Evolutionary conservation across 92 coral and sea anemone species (phyloP), one percentile per base, ranked within the genome.

Genomic region (Epizoanthus fatuus): DNA sequence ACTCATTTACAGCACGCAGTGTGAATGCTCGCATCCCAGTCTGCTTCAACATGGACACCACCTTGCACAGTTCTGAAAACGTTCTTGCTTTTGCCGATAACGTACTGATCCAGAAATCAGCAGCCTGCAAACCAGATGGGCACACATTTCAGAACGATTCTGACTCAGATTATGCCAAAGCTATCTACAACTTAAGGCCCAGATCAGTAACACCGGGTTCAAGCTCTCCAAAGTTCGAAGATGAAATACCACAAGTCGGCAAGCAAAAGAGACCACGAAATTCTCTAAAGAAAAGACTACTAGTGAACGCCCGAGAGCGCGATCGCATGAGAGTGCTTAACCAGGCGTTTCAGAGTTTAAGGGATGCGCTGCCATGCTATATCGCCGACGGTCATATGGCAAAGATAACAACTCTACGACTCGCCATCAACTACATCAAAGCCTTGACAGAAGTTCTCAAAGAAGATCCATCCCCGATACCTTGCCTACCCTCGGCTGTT

Each of bases 321-420:
- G 99, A 97, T 20, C 93, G 99, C 7, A 97, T 97, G 99, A 94
- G 98, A 32, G 96, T 91, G 3, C 56, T 97, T 39, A 97, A 97
- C 91, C 95, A 94, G 79, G 99, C 97, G 49, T 97, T 97, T 68
- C 98, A 97, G 54, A 92, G 95, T 69, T 97, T 97, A 37, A 94
- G 99, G 10, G 98, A 97, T 72, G 99, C 99, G 3, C 87, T 97
- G 45, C 99, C 99, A 3, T 97, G 99, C 74, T 97, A 97, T 82
- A 97, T 97, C 40, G 99, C 99, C 7, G 99, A 97, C 84, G 99
- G 99, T 20, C 99, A 97, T 75, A 95, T 97, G 94, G 98, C 99
- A 8, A 97, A 97, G 91, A 97, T 97, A 78, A 97, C 99, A 57
- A 97, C 99, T 15, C 85, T 97, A 2, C 88, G 98, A 17, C 90